Evolutionary conservation across 1,140 invertebrate genomes (phyloP).

Genomic region (Zaprionus vittiger): DNA sequence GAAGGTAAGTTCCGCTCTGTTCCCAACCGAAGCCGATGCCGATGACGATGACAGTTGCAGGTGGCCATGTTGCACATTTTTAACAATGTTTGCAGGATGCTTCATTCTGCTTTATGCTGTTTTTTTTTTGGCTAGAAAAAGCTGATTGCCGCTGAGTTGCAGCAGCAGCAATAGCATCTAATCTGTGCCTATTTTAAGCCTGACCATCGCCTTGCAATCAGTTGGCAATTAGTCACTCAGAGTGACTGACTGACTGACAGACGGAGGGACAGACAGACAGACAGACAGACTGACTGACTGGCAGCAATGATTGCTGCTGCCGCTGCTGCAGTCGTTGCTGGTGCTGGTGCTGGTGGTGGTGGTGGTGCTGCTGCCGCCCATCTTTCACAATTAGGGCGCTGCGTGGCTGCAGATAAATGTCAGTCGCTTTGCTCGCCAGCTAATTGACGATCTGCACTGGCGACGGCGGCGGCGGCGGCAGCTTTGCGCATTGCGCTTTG

Average conservation of each 20-base stretch:
- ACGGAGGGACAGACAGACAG: conserved; percentile 13
- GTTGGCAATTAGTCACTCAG: conserved; percentile 74
- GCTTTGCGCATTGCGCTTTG: conserved; percentile 47
- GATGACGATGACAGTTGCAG: background rate
- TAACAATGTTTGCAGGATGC: background rate
- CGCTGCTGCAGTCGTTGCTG: conserved; percentile 21
- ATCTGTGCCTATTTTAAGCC: conserved; percentile 65
- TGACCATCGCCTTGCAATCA: conserved; percentile 57
- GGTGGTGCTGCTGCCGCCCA: conserved; percentile 13
- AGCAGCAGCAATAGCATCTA: conserved; percentile 32
- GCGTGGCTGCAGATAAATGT: conserved; percentile 52
- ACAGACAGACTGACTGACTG: conserved; percentile 14
- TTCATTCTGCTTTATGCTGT: background rate
- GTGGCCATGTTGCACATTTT: background rate
- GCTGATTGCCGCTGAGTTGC: conserved; percentile 13
- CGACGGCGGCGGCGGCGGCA: background rate
- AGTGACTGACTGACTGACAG: conserved; percentile 37
- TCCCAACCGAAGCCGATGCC: background rate
- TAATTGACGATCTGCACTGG: conserved; percentile 65
- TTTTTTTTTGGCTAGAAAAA: background rate
- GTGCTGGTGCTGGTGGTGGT: conserved; percentile 3
- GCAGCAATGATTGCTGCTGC: background rate
- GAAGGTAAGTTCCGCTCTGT: conserved; percentile 27
- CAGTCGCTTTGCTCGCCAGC: conserved; percentile 52
- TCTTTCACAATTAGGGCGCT: conserved; percentile 56